Base-by-base conservation (phyloP, 1,140 invertebrate species). In the Spodoptera litura region DNA sequence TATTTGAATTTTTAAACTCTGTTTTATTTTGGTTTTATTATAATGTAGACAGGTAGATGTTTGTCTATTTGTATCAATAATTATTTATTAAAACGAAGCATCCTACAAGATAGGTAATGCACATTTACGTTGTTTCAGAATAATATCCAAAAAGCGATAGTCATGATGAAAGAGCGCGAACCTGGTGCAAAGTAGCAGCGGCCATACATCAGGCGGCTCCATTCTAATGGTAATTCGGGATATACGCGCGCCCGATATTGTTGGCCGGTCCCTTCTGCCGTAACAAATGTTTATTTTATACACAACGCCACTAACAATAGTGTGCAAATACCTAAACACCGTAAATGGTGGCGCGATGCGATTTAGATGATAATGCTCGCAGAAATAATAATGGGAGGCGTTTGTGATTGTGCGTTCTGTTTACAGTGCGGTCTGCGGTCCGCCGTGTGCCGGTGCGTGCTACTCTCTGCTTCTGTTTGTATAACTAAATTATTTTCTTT, bases 211-310 rank as follows among this genome's bases (percentile, higher is more conserved):
- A 94, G 85, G 83, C 79, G 80, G 44, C 74, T 85, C 89, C 88
- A 93, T 94, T 94, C 90, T 93, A 90, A 94, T 93, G 91, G 85
- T 91, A 94, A 94, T 94, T 73, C 83, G 84, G 88, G 88, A 87
- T 89, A 86, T 87, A 84, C 85, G 81, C 76, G 81, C 87, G 79
- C 85, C 87, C 90, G 90, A 92, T 93, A 94, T 94, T 94, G 91
- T 68, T 94, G 85, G 87, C 88, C 85, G 80, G 88, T 90, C 89
- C 90, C 87, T 87, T 80, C 85, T 81, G 84, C 86, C 85, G 90
- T 94, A 94, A 94, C 93, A 93, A 94, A 94, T 94, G 93, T 94
- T 94, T 93, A 94, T 94, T 93, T 94, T 94, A 94, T 94, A 94
- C 93, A 93, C 92, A 94, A 90, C 90, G 92, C 89, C 93, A 92